Evolutionary conservation across 2,113 vertebrate genomes (phyloP), one percentile per base, ranked within the genome.

Genomic region (Fregetta grallaria): DNA sequence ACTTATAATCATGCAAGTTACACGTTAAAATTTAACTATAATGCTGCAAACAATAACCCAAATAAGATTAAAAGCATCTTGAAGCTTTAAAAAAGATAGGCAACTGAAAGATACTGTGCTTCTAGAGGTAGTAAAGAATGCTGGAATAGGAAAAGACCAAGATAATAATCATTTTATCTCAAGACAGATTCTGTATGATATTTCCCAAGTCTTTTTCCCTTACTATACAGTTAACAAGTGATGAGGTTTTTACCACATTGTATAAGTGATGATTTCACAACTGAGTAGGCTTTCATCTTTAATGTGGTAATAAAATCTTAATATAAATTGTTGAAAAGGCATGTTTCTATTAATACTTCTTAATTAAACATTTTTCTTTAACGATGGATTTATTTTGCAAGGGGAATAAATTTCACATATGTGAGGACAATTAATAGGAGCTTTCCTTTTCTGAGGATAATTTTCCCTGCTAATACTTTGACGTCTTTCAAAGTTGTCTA

Each of bases 311-410:
- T 92, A 74, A 96, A 92, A 81, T 71, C 56, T 74, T 92, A 89
- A 85, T 91, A 81, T 71, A 71, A 92, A 87, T 95, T 81, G 70
- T 89, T 84, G 73, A 71, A 94, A 92, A 96, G 15, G 45, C 65
- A 72, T 87, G 56, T 78, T 94, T 94, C 86, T 95, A 86, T 96
- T 95, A 95, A 91, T 91, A 86, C 44, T 92, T 84, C 86, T 91
- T 93, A 95, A 95, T 94, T 92, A 94, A 94, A 95, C 32, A 67
- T 92, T 88, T 92, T 95, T 90, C 83, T 65, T 95, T 50, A 63
- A 25, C 89, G 56, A 77, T 89, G 49, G 80, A 87, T 92, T 84
- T 95, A 77, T 81, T 94, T 94, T 94, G 14, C 44, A 89, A 81
- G 49, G 68, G 34, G 95, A 91, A 95, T 92, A 84, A 95, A 81